Evolutionary conservation across 2,888 invertebrate species (phyloP).

Genomic region (Odontothrips loti): DNA sequence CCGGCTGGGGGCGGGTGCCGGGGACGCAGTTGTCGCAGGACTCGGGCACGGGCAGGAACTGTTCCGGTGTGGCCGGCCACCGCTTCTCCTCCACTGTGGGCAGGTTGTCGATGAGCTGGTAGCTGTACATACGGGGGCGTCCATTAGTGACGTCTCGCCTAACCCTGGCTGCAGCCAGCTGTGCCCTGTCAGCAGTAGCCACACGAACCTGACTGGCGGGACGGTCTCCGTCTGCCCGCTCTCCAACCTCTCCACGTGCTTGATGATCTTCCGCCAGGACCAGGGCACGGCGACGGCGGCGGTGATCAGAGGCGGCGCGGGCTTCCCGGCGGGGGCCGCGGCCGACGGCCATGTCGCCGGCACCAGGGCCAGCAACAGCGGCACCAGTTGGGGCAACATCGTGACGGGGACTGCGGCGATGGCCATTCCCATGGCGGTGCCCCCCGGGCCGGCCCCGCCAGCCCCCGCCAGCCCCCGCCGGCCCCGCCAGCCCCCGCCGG

Average conservation of each 20-base stretch:
- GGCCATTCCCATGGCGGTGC: neutral
- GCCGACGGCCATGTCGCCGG: neutral
- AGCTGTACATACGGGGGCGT: neutral
- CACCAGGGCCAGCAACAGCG: neutral
- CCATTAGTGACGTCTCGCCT: no score
- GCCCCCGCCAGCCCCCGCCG: neutral
- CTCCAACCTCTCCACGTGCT: neutral
- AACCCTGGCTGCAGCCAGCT: neutral
- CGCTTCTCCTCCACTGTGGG: neutral
- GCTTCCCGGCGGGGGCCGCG: neutral
- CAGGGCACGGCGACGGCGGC: neutral
- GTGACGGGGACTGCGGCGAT: neutral
- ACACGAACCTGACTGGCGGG: neutral
- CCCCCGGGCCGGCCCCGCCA: neutral
- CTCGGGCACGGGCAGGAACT: neutral
- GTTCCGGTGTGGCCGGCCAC: neutral
- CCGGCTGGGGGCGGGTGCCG: neutral
- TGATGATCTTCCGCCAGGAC: conserved; percentile 1
- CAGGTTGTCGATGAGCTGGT: neutral
- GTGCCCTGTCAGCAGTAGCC: neutral
- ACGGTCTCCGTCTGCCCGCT: no score
- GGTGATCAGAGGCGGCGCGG: neutral
- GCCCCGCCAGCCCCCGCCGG: neutral
- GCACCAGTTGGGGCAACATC: neutral
- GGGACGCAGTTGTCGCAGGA: neutral